Evolutionary conservation across 2,797 vertebrate species (phyloP).

Genomic region (Propithecus perrieri): DNA sequence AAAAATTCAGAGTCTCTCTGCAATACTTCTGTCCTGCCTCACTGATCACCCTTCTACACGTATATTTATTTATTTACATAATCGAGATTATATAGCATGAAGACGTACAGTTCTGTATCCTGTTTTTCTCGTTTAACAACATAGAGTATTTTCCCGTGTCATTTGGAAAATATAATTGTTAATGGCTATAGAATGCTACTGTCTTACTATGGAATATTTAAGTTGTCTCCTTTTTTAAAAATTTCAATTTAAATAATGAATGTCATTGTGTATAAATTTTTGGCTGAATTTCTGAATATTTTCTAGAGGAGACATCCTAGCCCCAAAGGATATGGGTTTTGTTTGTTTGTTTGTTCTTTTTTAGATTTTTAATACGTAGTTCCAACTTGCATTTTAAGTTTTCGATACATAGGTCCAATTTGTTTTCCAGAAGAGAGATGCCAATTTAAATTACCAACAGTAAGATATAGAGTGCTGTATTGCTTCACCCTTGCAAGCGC

Average conservation of each 20-base stretch:
- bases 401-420: background rate
- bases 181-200: background rate
- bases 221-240: background rate
- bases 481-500: background rate
- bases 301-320: conserved; percentile 34
- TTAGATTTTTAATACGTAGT: background rate
- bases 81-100: conserved; percentile 26
- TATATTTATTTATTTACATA: conserved; percentile 64
- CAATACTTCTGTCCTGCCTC: conserved; percentile 44
- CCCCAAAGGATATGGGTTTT: background rate
- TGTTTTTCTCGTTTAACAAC: conserved; percentile 36
- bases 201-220: conserved; percentile 39
- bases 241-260: conserved; percentile 56
- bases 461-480: fast-evolving
- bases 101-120: background rate
- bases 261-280: background rate
- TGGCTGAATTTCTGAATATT: conserved; percentile 56
- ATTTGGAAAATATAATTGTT: conserved; percentile 45
- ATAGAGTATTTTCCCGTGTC: background rate
- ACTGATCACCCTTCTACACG: background rate
- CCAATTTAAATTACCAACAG: background rate
- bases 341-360: background rate
- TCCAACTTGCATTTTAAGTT: background rate
- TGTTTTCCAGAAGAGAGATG: conserved; percentile 28
- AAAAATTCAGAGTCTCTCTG: background rate